Evolutionary conservation across 2,797 vertebrate species (phyloP).

Genomic region (Enteromius radiatus): DNA sequence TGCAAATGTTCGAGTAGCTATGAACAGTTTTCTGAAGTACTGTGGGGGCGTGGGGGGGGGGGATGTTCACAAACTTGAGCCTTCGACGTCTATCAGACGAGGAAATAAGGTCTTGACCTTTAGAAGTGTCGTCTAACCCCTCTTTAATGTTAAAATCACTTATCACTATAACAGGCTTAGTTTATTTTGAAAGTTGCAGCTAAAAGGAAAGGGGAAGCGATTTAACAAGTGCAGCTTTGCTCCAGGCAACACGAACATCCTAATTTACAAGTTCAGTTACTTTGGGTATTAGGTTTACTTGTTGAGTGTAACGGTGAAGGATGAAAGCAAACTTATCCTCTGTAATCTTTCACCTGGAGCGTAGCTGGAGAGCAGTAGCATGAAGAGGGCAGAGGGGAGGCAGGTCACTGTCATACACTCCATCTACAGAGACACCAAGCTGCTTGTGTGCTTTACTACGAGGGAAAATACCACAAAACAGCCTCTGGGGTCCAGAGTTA

Average conservation of each 20-base stretch:
- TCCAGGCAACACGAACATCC: constrained; percentile 2
- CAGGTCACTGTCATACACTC: constrained; percentile 30
- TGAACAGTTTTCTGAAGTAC: neutral
- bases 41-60: too few relatives aligned
- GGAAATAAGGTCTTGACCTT: constrained; percentile 6
- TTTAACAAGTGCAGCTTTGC: constrained; percentile 20
- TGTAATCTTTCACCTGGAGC: constrained; percentile 43
- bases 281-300: constrained; percentile 26
- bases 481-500: neutral
- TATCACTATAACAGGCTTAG: neutral
- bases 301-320: constrained; percentile 4
- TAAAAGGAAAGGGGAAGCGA: constrained; percentile 20
- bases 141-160: neutral
- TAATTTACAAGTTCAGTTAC: constrained; percentile 29
- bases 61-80: neutral
- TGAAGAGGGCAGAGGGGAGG: neutral
- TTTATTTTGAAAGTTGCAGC: neutral
- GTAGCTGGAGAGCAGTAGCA: neutral
- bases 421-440: neutral
- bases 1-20: neutral
- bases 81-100: neutral
- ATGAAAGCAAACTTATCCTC: constrained; percentile 35
- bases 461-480: constrained; percentile 24
- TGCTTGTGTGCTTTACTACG: neutral
- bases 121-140: neutral